A percentile compares a stretch with the other conserved stretches of the same genome.
phyloP scores from a whole-genome alignment of 2,113 vertebrate species.

The Cranoglanis bouderius region DNA sequence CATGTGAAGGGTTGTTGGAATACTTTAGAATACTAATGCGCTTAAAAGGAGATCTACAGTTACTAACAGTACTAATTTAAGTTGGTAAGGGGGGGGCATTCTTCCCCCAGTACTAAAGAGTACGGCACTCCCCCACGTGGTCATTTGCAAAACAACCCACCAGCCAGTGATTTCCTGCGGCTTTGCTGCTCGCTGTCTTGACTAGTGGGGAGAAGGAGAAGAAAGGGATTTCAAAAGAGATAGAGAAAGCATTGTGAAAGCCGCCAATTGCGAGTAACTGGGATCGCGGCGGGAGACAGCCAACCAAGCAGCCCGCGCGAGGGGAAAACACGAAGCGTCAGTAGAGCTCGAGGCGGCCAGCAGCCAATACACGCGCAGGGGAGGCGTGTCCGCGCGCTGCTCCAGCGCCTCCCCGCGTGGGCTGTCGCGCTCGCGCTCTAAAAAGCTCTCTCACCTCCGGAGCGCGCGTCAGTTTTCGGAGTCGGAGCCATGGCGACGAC shows the following conservation, averaged over 20 bases:
- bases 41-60: constrained; percentile 50
- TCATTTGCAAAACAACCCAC: constrained; percentile 75
- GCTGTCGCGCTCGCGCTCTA: constrained; percentile 76
- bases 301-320: constrained; percentile 52
- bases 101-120: constrained; percentile 63
- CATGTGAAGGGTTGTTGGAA: constrained; percentile 30
- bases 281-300: constrained; percentile 50
- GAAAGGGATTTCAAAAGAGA: constrained; percentile 50
- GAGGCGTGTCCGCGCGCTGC: constrained; percentile 75
- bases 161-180: constrained; percentile 68
- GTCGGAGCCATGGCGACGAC: constrained; percentile 92
- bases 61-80: constrained; percentile 54
- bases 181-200: constrained; percentile 60
- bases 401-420: constrained; percentile 80
- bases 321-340: constrained; percentile 46
- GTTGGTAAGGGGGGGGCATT: constrained; percentile 33
- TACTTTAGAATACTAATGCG: constrained; percentile 53
- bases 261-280: constrained; percentile 54
- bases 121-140: constrained; percentile 83
- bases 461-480: constrained; percentile 80
- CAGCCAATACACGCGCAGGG: constrained; percentile 76
- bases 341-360: constrained; percentile 69
- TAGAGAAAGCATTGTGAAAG: constrained; percentile 39
- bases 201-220: constrained; percentile 44
- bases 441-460: constrained; percentile 83